These are phyloP conservation scores for Pterocles burchelli DNA, from an alignment of 2,113 vertebrate genomes.

Conservation along the genomic window DNA sequence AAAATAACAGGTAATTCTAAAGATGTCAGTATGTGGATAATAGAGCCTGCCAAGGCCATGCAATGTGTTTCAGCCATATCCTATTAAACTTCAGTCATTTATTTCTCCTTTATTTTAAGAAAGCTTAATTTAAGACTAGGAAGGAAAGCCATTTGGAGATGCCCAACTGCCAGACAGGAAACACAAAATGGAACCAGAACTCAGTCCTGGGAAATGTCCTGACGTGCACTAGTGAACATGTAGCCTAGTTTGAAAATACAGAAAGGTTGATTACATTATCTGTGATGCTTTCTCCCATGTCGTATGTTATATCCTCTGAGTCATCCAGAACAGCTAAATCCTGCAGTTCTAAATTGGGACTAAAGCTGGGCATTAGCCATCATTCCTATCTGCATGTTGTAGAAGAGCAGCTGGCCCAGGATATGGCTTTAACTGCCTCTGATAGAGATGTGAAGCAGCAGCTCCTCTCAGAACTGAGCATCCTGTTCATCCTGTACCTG, in stretches of 20 bases:
- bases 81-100: constrained; percentile 23
- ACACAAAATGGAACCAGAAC: not conserved
- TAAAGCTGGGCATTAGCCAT: constrained; percentile 23
- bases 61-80: not conserved
- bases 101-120: not conserved
- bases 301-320: not conserved
- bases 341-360: not conserved
- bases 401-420: not conserved
- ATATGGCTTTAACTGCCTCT: not conserved
- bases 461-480: not conserved
- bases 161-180: not conserved
- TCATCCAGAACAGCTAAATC: not conserved
- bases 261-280: not conserved
- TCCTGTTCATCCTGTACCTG: not conserved
- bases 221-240: not conserved
- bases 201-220: not conserved
- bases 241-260: not conserved
- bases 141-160: not conserved
- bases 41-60: not conserved
- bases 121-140: not conserved
- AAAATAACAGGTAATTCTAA: constrained; percentile 35
- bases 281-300: not conserved
- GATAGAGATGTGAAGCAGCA: not conserved
- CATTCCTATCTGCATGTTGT: not conserved
- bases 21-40: constrained; percentile 25